These are phyloP conservation scores for Notodonta dromedarius DNA, from an alignment of 2,888 invertebrate species.

Conservation along the genomic window DNA sequence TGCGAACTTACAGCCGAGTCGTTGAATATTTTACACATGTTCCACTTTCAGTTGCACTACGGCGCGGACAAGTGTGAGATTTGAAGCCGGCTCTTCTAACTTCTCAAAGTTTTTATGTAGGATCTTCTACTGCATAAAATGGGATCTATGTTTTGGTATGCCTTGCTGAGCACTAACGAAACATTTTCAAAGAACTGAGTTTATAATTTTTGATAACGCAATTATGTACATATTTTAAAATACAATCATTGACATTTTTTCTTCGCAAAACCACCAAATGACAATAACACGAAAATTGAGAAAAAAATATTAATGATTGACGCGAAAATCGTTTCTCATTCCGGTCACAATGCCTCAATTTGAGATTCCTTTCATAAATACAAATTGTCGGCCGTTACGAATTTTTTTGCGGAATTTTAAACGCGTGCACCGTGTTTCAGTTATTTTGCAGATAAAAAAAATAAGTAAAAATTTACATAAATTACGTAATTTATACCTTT, in stretches of 20 bases:
- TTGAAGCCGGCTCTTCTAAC: not conserved
- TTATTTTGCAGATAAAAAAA: conserved; percentile 39
- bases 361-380: conserved; percentile 50
- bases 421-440: conserved; percentile 37
- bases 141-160: not conserved
- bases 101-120: not conserved
- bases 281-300: conserved; percentile 26
- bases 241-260: not conserved
- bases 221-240: not conserved
- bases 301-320: conserved; percentile 39
- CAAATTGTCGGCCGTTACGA: conserved; percentile 50
- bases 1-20: not conserved
- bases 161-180: not conserved
- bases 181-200: not conserved
- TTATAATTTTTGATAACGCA: not conserved
- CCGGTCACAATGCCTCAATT: conserved; percentile 59
- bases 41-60: conserved; percentile 2
- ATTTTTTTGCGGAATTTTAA: conserved; percentile 62
- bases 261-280: conserved; percentile 18
- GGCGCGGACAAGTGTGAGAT: not conserved
- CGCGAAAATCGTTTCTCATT: conserved; percentile 40
- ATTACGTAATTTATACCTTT: conserved; percentile 64
- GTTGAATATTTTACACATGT: conserved; percentile 7
- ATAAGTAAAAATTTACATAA: conserved; percentile 65
- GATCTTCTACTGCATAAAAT: not conserved